phyloP scores from a whole-genome alignment of 1,140 invertebrate species.

The Nebria ingens region DNA sequence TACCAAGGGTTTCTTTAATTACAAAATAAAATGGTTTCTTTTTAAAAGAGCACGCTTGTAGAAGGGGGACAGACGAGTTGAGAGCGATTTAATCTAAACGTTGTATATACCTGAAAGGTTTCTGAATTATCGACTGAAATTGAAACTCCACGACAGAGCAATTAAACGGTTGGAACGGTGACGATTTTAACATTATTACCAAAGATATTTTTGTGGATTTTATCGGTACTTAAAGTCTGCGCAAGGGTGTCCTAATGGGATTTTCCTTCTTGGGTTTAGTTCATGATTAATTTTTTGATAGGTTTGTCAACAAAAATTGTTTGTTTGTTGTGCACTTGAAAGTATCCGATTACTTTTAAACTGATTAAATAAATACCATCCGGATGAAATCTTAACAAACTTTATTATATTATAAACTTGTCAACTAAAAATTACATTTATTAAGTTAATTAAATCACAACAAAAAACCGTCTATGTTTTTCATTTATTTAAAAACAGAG shows the following conservation, averaged over 20 bases:
- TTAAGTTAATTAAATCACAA: too few species aligned
- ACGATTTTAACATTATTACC: background rate
- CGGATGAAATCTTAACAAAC: too few species aligned
- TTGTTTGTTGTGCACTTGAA: background rate
- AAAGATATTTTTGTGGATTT: conserved; percentile 7
- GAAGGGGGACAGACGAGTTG: too few species aligned
- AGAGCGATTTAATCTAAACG: conserved; percentile 1
- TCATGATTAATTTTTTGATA: conserved; percentile 5
- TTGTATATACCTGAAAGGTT: background rate
- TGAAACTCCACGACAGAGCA: background rate
- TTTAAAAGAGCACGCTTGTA: too few species aligned
- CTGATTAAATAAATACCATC: too few species aligned
- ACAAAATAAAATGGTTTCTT: conserved; percentile 9
- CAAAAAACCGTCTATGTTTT: too few species aligned
- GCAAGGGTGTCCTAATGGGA: background rate
- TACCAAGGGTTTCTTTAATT: conserved; percentile 5
- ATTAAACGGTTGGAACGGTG: background rate
- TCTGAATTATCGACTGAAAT: conserved; percentile 3
- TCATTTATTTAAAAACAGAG: too few species aligned
- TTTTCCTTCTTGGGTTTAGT: background rate
- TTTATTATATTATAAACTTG: too few species aligned
- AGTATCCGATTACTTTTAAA: background rate
- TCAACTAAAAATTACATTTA: too few species aligned
- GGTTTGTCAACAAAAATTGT: background rate
- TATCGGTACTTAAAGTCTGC: too few species aligned